Percentiles rank a stretch among this genome's conserved stretches.
Evolutionary conservation across 2,113 vertebrate species (phyloP).

Genomic region (Bolborhynchus lineola): DNA sequence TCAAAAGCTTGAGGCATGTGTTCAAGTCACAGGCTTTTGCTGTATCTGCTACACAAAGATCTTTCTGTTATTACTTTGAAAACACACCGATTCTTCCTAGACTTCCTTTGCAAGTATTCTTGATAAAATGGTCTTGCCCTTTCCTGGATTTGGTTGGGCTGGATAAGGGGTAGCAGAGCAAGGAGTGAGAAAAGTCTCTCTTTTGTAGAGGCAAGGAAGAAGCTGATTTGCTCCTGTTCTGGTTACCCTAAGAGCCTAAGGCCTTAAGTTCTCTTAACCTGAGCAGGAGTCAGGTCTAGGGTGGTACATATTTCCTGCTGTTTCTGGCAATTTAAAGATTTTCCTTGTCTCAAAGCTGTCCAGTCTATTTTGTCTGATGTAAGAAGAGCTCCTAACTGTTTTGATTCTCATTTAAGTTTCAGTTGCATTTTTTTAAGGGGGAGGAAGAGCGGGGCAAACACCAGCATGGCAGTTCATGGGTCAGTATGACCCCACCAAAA

Average conservation of each 20-base stretch:
- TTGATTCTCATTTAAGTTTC: background rate
- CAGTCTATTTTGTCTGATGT: background rate
- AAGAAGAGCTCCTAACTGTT: background rate
- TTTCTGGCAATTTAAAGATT: background rate
- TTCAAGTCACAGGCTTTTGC: background rate
- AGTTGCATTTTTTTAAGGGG: rapidly evolving
- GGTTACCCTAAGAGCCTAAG: background rate
- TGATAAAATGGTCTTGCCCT: background rate
- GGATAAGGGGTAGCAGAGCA: background rate
- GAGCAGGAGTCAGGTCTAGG: background rate
- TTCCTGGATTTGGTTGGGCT: background rate
- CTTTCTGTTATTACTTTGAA: background rate
- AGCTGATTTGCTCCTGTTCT: background rate
- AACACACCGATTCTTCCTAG: background rate
- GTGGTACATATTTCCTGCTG: background rate
- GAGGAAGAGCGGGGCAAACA: background rate
- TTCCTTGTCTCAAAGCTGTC: background rate
- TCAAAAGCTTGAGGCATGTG: background rate
- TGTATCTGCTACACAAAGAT: background rate
- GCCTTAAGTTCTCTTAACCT: background rate
- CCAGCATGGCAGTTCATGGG: background rate
- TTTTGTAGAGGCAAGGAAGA: background rate
- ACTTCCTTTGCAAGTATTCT: background rate
- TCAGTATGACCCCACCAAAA: background rate
- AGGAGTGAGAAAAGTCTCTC: background rate